These are phyloP conservation scores for Acropora yongei DNA, from an alignment of 64 coral and sea anemone genomes.

Conservation along the genomic window DNA sequence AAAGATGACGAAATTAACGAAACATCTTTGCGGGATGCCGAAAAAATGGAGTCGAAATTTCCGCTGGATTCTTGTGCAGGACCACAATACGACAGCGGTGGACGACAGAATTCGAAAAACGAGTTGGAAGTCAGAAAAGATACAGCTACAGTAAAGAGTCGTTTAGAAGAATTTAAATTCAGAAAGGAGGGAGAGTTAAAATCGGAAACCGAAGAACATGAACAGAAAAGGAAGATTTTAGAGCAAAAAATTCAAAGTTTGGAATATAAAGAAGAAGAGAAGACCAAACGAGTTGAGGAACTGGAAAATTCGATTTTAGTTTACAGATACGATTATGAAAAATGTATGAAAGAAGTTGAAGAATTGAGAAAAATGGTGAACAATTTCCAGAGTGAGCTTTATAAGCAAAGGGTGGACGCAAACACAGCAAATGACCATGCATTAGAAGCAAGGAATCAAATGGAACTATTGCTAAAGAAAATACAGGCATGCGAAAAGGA, in stretches of 20 bases:
- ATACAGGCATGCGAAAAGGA: conserved; percentile 52
- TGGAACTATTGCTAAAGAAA: conserved; percentile 75
- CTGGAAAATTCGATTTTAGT: conserved; percentile 20
- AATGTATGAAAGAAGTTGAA: conserved; percentile 39
- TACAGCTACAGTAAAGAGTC: conserved; percentile 30
- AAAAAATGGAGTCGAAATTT: background rate
- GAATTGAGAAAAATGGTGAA: conserved; percentile 52
- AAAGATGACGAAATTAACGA: background rate
- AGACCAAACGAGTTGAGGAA: conserved; percentile 23
- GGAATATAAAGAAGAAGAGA: conserved; percentile 43
- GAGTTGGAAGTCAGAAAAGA: conserved; percentile 47
- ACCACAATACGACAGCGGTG: conserved; percentile 30
- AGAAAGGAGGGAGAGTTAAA: conserved; percentile 64
- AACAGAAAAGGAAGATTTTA: conserved; percentile 37
- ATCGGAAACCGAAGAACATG: conserved; percentile 20
- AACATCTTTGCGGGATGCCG: background rate
- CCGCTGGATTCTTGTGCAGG: background rate
- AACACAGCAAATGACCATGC: conserved; percentile 58
- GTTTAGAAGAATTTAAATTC: conserved; percentile 64
- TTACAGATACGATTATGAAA: conserved; percentile 45
- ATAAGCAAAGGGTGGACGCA: conserved; percentile 44
- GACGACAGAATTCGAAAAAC: background rate
- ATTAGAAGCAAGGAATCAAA: conserved; percentile 56
- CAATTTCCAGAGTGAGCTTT: conserved; percentile 54
- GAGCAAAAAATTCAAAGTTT: conserved; percentile 59